Evolutionary conservation across 2,113 vertebrate genomes (phyloP).

Genomic region (Paratilapia polleni): DNA sequence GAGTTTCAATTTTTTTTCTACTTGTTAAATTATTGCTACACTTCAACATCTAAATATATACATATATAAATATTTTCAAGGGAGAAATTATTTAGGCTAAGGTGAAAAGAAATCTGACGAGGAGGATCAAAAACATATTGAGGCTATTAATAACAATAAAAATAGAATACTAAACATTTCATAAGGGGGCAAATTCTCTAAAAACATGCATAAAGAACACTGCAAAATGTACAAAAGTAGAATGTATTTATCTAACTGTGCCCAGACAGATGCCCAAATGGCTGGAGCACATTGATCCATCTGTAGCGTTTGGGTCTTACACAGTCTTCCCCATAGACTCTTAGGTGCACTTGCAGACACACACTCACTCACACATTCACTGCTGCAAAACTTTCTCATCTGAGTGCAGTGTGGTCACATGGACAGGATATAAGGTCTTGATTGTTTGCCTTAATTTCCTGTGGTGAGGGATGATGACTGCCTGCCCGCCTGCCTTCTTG

Average conservation of each 20-base stretch:
- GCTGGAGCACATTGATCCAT: background rate
- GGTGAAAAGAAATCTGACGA: background rate
- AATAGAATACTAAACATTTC: background rate
- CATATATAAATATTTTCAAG: background rate
- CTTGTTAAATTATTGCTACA: no score
- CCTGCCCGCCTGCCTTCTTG: slow-evolving; percentile 49
- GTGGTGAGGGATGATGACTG: slow-evolving; percentile 72
- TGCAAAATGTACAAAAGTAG: background rate
- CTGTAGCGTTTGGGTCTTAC: slow-evolving; percentile 6
- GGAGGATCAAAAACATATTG: background rate
- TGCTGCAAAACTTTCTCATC: slow-evolving; percentile 48
- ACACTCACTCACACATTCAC: slow-evolving; percentile 8
- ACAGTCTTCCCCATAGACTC: background rate
- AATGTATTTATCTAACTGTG: background rate
- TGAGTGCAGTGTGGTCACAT: slow-evolving; percentile 60
- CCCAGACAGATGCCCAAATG: background rate
- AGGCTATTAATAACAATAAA: background rate
- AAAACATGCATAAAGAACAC: background rate
- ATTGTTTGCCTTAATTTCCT: slow-evolving; percentile 83
- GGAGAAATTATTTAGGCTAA: background rate
- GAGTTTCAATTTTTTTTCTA: background rate
- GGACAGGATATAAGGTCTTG: slow-evolving; percentile 78
- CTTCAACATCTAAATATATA: no score
- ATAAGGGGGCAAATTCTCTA: background rate
- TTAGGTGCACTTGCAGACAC: slow-evolving; percentile 18